Evolutionary conservation across 2,113 vertebrate species (phyloP).

Genomic region (Lontra canadensis): DNA sequence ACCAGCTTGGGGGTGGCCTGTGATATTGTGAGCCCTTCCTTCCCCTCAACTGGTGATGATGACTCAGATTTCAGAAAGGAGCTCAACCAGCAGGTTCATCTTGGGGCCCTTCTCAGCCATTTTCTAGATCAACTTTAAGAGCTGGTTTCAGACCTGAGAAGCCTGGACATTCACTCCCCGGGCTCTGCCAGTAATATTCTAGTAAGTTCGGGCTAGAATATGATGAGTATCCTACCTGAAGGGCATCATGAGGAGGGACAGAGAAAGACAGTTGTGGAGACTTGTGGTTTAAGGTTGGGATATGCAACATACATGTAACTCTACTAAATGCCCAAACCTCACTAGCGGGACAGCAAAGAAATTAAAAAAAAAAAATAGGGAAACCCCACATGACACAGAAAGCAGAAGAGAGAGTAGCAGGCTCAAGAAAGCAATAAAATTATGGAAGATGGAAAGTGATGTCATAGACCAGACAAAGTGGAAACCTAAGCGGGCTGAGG

Average conservation of each 20-base stretch:
- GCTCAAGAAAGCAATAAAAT: not conserved
- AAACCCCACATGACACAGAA: not conserved
- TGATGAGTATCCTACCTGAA: not conserved
- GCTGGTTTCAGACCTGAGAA: not conserved
- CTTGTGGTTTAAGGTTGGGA: not conserved
- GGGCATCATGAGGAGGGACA: not conserved
- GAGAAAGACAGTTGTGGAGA: not conserved
- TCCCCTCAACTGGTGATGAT: not conserved
- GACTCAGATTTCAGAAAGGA: not conserved
- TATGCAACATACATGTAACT: not conserved
- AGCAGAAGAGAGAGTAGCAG: not conserved
- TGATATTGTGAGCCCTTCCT: not conserved
- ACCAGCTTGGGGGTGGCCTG: not conserved
- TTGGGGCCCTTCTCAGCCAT: not conserved
- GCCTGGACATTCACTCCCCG: not conserved
- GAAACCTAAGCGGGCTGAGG: not conserved
- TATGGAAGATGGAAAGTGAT: not conserved
- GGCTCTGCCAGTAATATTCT: not conserved
- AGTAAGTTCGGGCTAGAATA: not conserved
- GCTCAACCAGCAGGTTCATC: not conserved
- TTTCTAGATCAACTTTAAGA: not conserved
- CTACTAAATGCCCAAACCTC: not conserved
- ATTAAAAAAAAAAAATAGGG: not conserved
- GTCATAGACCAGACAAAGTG: not conserved
- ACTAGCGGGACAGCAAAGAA: not conserved